phyloP scores from a whole-genome alignment of 2,797 vertebrate genomes.

The Pseudochromis fuscus region DNA sequence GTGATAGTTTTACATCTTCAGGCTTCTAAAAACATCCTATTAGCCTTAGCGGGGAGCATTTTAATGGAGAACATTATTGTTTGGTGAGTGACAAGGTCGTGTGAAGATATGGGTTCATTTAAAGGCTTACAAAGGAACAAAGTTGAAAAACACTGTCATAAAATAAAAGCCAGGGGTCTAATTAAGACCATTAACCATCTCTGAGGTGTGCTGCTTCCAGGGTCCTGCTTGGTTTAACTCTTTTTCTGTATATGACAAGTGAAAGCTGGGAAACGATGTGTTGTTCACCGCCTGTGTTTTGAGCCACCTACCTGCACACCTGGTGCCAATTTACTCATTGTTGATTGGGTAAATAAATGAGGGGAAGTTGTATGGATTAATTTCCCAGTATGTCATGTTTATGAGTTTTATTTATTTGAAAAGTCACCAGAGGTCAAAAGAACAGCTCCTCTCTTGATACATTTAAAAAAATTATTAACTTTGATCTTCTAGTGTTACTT shows the following conservation, averaged over 20 bases:
- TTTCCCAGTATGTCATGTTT: neutral
- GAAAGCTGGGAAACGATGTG: neutral
- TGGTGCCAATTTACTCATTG: neutral
- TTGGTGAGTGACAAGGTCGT: neutral
- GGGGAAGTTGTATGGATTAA: neutral
- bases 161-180: no score
- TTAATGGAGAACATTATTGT: neutral
- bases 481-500: no score
- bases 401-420: no score
- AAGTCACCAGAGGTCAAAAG: no score
- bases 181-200: no score
- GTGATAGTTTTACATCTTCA: neutral
- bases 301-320: neutral
- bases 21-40: neutral
- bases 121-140: neutral
- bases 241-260: neutral
- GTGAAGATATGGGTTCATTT: neutral
- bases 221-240: neutral
- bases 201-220: neutral
- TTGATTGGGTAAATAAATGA: neutral
- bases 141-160: neutral
- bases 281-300: constrained; percentile 22
- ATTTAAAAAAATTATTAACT: no score
- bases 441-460: no score
- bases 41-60: neutral